Percentiles rank a stretch among this genome's conserved stretches.
Evolutionary conservation across 2,888 invertebrate species (phyloP).

Genomic region (Orthonevra nobilis): DNA sequence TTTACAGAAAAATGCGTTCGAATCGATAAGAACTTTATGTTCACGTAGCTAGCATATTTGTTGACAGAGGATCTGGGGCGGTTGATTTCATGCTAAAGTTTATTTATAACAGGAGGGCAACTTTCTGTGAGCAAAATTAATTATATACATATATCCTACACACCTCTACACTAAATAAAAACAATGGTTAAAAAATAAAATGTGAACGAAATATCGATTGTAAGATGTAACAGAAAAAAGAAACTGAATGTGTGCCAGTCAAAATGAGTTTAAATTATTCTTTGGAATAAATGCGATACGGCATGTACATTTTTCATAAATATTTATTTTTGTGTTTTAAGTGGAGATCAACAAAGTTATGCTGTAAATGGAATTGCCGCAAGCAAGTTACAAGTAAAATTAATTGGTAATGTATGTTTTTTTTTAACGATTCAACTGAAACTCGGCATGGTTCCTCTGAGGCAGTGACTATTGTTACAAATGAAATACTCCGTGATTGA

Average conservation of each 20-base stretch:
- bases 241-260: constrained; percentile 45
- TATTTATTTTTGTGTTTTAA: background rate
- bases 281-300: constrained; percentile 37
- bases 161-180: constrained; percentile 28
- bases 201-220: constrained; percentile 48
- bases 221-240: constrained; percentile 18
- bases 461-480: too few species aligned
- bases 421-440: too few species aligned
- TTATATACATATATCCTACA: constrained; percentile 6
- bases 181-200: constrained; percentile 17
- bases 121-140: constrained; percentile 27
- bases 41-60: constrained; percentile 49
- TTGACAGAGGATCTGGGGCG: constrained; percentile 18
- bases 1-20: background rate
- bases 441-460: too few species aligned
- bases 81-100: constrained; percentile 15
- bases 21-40: constrained; percentile 25
- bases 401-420: too few species aligned
- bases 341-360: too few species aligned
- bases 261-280: constrained; percentile 30
- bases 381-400: too few species aligned
- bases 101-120: background rate
- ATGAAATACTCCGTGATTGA: too few species aligned
- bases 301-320: constrained; percentile 45
- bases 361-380: too few species aligned